phyloP scores from a whole-genome alignment of 2,888 invertebrate species.

The Volucella inanis region DNA sequence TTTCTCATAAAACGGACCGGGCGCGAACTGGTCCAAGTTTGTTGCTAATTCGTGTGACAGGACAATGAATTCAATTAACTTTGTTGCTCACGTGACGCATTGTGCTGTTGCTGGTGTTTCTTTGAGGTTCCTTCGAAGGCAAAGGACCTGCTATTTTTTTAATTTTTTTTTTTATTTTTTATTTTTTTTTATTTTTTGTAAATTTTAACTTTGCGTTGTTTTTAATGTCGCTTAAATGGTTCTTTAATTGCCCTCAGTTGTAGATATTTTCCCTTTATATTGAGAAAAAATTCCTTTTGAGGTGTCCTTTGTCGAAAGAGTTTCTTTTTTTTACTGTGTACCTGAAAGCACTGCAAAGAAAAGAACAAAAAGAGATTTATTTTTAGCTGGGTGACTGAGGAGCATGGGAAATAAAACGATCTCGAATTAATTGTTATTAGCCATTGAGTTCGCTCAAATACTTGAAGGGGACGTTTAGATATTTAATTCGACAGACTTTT shows the following conservation, averaged over 20 bases:
- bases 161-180: constrained; percentile 1
- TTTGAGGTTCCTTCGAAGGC: constrained; percentile 15
- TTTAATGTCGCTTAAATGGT: constrained; percentile 28
- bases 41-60: constrained; percentile 43
- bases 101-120: constrained; percentile 27
- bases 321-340: not conserved
- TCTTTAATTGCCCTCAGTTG: constrained; percentile 25
- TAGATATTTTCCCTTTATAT: not conserved
- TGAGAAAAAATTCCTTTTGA: constrained; percentile 30
- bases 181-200: constrained; percentile 1
- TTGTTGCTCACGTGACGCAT: constrained; percentile 36
- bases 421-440: constrained; percentile 65
- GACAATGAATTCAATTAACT: constrained; percentile 54
- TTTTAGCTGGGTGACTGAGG: constrained; percentile 56
- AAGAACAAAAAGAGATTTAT: constrained; percentile 53
- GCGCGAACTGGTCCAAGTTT: not conserved
- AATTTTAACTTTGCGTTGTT: constrained; percentile 2
- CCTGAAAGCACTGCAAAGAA: constrained; percentile 38
- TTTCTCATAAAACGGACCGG: not conserved
- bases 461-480: not conserved
- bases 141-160: constrained; percentile 3
- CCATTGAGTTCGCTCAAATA: constrained; percentile 54
- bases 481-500: constrained; percentile 39
- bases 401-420: constrained; percentile 48
- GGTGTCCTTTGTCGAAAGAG: constrained; percentile 40